Percentiles rank a stretch among this genome's conserved stretches.
Evolutionary conservation across 1,140 invertebrate genomes (phyloP).

Genomic region (Cylas formicarius): DNA sequence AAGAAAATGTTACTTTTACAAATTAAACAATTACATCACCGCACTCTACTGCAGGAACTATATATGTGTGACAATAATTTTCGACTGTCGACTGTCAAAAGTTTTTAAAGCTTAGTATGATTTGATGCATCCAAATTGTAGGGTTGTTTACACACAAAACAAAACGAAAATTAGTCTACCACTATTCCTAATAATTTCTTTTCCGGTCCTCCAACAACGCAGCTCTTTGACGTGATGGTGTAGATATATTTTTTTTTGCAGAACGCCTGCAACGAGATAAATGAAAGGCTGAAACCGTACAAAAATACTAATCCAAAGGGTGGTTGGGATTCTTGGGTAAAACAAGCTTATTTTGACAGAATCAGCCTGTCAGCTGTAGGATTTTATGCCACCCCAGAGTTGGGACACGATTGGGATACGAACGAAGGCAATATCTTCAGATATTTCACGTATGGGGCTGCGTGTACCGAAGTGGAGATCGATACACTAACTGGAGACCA

Average conservation of each 20-base stretch:
- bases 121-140: no score
- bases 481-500: slow-evolving; percentile 86
- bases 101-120: no score
- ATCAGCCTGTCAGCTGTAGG: slow-evolving; percentile 80
- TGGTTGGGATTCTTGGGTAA: slow-evolving; percentile 83
- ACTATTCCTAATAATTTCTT: no score
- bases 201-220: no score
- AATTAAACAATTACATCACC: no score
- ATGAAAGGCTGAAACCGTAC: slow-evolving; percentile 68
- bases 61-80: no score
- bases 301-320: slow-evolving; percentile 69
- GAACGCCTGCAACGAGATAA: slow-evolving; percentile 76
- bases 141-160: no score
- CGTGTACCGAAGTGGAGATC: slow-evolving; percentile 76
- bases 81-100: no score
- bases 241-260: slow-evolving; percentile 39
- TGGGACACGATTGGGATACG: slow-evolving; percentile 67
- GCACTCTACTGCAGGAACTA: no score
- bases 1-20: no score
- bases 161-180: no score
- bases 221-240: no score
- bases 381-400: slow-evolving; percentile 74
- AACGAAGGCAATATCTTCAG: slow-evolving; percentile 66
- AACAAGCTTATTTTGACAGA: slow-evolving; percentile 66
- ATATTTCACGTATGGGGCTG: slow-evolving; percentile 76